Conservation (phyloP, 2,888 invertebrate genomes). For the Strigamia crassipes region DNA sequence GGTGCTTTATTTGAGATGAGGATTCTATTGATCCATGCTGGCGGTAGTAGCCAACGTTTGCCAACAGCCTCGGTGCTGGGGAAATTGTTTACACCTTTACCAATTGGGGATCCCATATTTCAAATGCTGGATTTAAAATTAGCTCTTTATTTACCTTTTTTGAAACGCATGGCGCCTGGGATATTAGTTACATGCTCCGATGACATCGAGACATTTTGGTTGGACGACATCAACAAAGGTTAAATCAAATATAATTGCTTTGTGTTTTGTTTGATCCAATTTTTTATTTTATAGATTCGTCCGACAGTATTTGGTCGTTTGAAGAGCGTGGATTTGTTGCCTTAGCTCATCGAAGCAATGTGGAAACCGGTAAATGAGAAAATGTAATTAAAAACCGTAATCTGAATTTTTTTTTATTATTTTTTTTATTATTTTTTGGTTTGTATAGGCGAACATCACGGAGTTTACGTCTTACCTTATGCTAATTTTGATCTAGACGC, state of each 20-base stretch:
- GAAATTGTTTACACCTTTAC: slow-evolving; percentile 61
- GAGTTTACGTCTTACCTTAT: slow-evolving; percentile 59
- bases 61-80: slow-evolving; percentile 61
- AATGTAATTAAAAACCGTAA: neutral
- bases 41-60: slow-evolving; percentile 62
- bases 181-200: slow-evolving; percentile 61
- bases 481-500: neutral
- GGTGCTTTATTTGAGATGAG: slow-evolving; percentile 54
- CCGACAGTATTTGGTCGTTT: slow-evolving; percentile 49
- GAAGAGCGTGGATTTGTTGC: slow-evolving; percentile 58
- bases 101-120: slow-evolving; percentile 55
- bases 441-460: slow-evolving; percentile 55
- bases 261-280: neutral
- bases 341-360: slow-evolving; percentile 60
- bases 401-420: neutral
- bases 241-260: neutral
- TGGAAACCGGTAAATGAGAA: slow-evolving; percentile 56
- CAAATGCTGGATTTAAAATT: slow-evolving; percentile 62
- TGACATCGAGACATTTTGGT: slow-evolving; percentile 58
- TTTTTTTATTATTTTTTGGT: too few relatives aligned
- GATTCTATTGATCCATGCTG: slow-evolving; percentile 60
- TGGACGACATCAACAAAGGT: slow-evolving; percentile 43
- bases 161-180: slow-evolving; percentile 58
- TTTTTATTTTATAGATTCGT: slow-evolving; percentile 1
- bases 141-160: slow-evolving; percentile 60